Conservation (phyloP, 2,113 vertebrate species). For the Natator depressus region DNA sequence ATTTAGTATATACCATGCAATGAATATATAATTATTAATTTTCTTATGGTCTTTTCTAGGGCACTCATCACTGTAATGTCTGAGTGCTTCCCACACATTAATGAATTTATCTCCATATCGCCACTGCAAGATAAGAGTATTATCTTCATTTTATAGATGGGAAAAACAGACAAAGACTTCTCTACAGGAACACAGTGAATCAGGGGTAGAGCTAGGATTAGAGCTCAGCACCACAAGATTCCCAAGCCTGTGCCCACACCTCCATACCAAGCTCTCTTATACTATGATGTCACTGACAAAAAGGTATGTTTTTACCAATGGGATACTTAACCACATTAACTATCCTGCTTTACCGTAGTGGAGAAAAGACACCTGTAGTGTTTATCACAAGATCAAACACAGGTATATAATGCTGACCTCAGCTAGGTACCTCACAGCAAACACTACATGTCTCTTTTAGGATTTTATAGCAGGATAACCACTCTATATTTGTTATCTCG, state of each 20-base stretch:
- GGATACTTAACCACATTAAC: neutral
- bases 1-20: constrained; percentile 3
- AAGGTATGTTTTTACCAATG: neutral
- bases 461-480: too few species aligned
- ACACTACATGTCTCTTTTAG: too few species aligned
- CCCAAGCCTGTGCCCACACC: neutral
- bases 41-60: neutral
- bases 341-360: neutral
- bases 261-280: neutral
- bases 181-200: too few species aligned
- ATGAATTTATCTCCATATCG: neutral
- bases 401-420: too few species aligned
- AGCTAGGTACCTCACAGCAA: too few species aligned
- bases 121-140: neutral
- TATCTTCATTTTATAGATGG: neutral
- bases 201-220: too few species aligned
- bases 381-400: neutral
- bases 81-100: neutral
- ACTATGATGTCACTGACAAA: neutral
- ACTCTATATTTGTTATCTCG: too few species aligned
- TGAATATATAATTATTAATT: neutral
- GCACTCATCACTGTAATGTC: neutral
- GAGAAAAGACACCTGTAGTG: neutral
- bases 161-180: neutral
- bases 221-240: neutral